phyloP scores from a whole-genome alignment of 1,140 invertebrate genomes.

The Dendrolimus punctatus region DNA sequence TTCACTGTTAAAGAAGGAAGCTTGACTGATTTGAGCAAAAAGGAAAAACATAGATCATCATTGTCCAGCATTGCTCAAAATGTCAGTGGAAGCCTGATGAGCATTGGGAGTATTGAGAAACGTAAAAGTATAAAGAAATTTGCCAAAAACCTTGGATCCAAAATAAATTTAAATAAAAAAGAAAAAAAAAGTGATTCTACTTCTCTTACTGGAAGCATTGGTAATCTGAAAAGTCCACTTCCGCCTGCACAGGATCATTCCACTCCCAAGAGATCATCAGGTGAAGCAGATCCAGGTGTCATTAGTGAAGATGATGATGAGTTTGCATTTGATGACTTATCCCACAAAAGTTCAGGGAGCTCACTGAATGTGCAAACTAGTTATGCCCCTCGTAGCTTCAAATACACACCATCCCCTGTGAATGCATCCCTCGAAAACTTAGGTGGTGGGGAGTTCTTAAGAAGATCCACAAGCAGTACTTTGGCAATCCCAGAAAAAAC shows the following conservation, averaged over 20 bases:
- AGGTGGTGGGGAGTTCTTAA: constrained; percentile 70
- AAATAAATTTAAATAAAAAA: constrained; percentile 78
- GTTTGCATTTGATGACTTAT: constrained; percentile 90
- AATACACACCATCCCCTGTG: constrained; percentile 67
- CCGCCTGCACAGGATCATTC: constrained; percentile 55
- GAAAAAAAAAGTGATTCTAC: constrained; percentile 74
- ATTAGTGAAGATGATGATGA: constrained; percentile 92
- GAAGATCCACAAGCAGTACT: constrained; percentile 66
- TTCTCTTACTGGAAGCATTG: constrained; percentile 71
- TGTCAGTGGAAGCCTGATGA: constrained; percentile 89
- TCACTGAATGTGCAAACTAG: constrained; percentile 79
- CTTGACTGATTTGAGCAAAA: constrained; percentile 85
- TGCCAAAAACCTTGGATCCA: constrained; percentile 87
- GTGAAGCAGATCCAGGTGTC: constrained; percentile 89
- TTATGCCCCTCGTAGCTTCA: constrained; percentile 43
- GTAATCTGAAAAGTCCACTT: constrained; percentile 57
- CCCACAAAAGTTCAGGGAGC: constrained; percentile 89
- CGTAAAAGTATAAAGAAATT: constrained; percentile 88
- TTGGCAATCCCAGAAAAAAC: constrained; percentile 55
- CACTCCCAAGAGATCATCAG: constrained; percentile 74
- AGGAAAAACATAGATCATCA: constrained; percentile 90
- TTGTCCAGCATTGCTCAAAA: constrained; percentile 83
- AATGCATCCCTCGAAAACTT: constrained; percentile 75
- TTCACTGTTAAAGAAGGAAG: constrained; percentile 93
- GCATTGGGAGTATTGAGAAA: constrained; percentile 88